Evolutionary conservation across 2,888 invertebrate genomes (phyloP).

Genomic region (Callimorpha dominula): DNA sequence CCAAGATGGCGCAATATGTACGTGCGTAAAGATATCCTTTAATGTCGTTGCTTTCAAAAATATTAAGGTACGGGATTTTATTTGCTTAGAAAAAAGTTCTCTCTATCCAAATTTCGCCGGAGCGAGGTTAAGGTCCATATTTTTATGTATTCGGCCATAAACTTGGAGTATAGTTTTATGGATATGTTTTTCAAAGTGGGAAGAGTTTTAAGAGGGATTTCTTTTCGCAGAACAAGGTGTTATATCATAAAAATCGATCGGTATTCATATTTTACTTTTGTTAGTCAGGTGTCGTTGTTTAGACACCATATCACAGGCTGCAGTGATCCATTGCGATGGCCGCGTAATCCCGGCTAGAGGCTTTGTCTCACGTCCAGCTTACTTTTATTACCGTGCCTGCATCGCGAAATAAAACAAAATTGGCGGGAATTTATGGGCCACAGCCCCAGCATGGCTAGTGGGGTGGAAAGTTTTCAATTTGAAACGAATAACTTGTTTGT

Average conservation of each 20-base stretch:
- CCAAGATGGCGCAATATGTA: conserved; percentile 5
- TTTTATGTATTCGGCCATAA: conserved; percentile 69
- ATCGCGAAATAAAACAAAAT: conserved; percentile 86
- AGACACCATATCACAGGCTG: conserved; percentile 78
- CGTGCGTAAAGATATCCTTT: conserved; percentile 26
- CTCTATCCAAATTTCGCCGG: conserved; percentile 62
- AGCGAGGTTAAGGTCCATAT: conserved; percentile 59
- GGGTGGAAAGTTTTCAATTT: conserved; percentile 87
- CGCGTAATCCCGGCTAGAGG: conserved; percentile 82
- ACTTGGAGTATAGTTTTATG: conserved; percentile 71
- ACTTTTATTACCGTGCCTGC: conserved; percentile 86
- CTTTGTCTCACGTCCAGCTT: conserved; percentile 86
- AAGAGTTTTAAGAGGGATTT: conserved; percentile 62
- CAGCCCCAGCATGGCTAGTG: conserved; percentile 82
- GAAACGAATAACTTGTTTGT: conserved; percentile 87
- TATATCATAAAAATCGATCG: conserved; percentile 48
- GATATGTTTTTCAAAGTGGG: conserved; percentile 68
- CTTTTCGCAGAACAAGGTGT: conserved; percentile 53
- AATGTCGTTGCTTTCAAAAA: conserved; percentile 44
- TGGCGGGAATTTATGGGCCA: conserved; percentile 85
- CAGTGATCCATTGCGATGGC: conserved; percentile 84
- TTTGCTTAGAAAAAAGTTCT: conserved; percentile 51
- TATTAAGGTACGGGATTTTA: conserved; percentile 56
- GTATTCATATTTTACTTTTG: conserved; percentile 38
- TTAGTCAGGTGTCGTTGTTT: conserved; percentile 78